Percentiles rank a stretch among this genome's conserved stretches.
Conservation (phyloP, 2,888 invertebrate species). For the Shargacucullia verbasci region DNA sequence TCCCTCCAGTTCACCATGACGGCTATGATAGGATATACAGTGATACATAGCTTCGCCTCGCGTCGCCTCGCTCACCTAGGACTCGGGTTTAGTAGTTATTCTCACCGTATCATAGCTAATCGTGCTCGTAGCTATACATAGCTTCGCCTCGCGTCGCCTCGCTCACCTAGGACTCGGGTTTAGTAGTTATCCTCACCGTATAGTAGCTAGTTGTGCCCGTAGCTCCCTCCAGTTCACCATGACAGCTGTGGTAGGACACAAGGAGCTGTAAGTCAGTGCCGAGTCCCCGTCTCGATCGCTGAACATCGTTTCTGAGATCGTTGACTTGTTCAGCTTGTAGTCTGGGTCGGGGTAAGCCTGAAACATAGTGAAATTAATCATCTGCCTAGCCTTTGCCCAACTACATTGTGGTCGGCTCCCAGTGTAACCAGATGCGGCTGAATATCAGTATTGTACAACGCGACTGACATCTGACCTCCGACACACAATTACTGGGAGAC, state of each 20-base stretch:
- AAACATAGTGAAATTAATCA: neutral
- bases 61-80: no score
- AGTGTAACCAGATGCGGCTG: no score
- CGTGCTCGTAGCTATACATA: slow-evolving; percentile 88
- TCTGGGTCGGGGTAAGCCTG: slow-evolving; percentile 97
- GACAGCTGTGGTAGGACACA: slow-evolving; percentile 95
- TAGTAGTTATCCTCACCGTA: slow-evolving; percentile 60
- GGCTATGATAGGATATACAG: slow-evolving; percentile 95
- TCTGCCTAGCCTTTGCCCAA: no score
- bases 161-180: no score
- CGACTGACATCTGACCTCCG: no score
- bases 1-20: slow-evolving; percentile 98
- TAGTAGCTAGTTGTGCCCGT: slow-evolving; percentile 64
- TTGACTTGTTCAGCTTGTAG: slow-evolving; percentile 96
- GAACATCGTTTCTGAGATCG: slow-evolving; percentile 91
- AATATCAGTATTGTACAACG: no score
- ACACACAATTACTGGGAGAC: no score
- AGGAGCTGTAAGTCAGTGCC: slow-evolving; percentile 91
- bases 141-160: no score
- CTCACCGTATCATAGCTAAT: slow-evolving; percentile 67
- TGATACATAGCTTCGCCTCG: no score
- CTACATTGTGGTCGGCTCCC: no score
- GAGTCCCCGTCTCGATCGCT: slow-evolving; percentile 87
- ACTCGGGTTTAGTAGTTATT: neutral
- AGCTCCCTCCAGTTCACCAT: slow-evolving; percentile 98